phyloP scores from a whole-genome alignment of 2,888 invertebrate species.

The Athrips mouffetella region DNA sequence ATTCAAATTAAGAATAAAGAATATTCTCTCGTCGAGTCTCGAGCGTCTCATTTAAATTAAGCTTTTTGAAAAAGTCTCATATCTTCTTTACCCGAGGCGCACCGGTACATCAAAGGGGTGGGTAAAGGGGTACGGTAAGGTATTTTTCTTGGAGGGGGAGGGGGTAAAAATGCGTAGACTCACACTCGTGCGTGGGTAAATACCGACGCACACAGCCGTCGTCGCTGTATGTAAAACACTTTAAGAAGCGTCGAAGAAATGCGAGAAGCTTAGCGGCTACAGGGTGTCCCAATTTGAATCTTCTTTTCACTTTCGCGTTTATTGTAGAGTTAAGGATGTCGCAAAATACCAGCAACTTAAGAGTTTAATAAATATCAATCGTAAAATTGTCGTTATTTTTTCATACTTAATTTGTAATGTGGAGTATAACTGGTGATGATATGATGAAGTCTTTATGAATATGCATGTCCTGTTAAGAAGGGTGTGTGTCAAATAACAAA shows the following conservation, averaged over 20 bases:
- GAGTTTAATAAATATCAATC: too few species aligned
- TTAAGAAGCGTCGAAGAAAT: conserved; percentile 78
- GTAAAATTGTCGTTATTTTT: too few species aligned
- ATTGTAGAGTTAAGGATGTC: too few species aligned
- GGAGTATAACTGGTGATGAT: too few species aligned
- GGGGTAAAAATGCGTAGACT: conserved; percentile 75
- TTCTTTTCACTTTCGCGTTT: too few species aligned
- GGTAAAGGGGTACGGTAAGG: conserved; percentile 68
- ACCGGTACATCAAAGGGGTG: conserved; percentile 69
- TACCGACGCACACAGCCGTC: conserved; percentile 65
- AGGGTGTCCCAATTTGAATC: too few species aligned
- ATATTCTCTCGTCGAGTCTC: conserved; percentile 72
- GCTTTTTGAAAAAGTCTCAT: conserved; percentile 78
- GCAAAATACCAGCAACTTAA: too few species aligned
- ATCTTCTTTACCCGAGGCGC: conserved; percentile 74
- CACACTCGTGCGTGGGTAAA: conserved; percentile 73
- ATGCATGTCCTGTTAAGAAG: too few species aligned
- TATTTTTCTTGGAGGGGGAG: conserved; percentile 62
- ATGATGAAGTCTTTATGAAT: too few species aligned
- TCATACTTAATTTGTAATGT: too few species aligned
- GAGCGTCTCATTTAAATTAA: conserved; percentile 75
- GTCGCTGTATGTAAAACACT: conserved; percentile 75
- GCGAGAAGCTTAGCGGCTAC: conserved; percentile 72
- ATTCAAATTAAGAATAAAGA: conserved; percentile 67
- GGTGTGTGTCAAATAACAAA: too few species aligned